Base-by-base conservation (phyloP, 2,797 vertebrate genomes). In the Gephyroberyx darwinii region DNA sequence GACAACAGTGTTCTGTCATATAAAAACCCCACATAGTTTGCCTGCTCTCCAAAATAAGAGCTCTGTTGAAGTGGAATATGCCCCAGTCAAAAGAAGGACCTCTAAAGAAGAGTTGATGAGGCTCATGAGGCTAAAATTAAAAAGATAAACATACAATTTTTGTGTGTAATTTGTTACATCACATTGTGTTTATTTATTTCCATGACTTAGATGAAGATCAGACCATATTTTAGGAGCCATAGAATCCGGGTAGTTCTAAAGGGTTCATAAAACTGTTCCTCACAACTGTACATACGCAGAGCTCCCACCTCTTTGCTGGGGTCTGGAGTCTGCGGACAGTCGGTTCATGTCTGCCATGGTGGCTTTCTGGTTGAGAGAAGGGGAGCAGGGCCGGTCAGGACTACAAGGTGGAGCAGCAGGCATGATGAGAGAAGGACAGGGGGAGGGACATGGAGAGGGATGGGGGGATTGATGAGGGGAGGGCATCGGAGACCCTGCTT, bases 291-390 rank as follows among this genome's bases (percentile, higher is more conserved):
- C 37, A 65, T 17, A n/a, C 5, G 10, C 30, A 16, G 10, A 54
- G n/a, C 43, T 26, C 87, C 92, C 87, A 97, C 97, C 95, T 96
- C 96, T 93, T 1, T 95, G 91, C 82, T 96, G 96, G 43, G 95
- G 93, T 68, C 94, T 93, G 71, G 94, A 94, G 81, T 97, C 96
- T 0, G 94, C 93, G 77, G 95, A 95, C 0, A 96, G 93, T 1
- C 93, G 95, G 85, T 96, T 96, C 12, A 95, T 92, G 81, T 97
- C 94, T 39, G 95, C 93, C 84, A 93, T 85, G 62, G 92, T 87
- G 51, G 93, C 94, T 62, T 93, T 94, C 67, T 96, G 96, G 78
- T 84, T 89, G 14, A 88, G 79, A 51, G 83, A 75, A 0, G 91
- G 91, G 0, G 90, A 86, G 39, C 90, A 91, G 52, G 80, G 37